Evolutionary conservation across 1,140 invertebrate genomes (phyloP), one percentile per base, ranked within the genome.

Genomic region (Littorina saxatilis): DNA sequence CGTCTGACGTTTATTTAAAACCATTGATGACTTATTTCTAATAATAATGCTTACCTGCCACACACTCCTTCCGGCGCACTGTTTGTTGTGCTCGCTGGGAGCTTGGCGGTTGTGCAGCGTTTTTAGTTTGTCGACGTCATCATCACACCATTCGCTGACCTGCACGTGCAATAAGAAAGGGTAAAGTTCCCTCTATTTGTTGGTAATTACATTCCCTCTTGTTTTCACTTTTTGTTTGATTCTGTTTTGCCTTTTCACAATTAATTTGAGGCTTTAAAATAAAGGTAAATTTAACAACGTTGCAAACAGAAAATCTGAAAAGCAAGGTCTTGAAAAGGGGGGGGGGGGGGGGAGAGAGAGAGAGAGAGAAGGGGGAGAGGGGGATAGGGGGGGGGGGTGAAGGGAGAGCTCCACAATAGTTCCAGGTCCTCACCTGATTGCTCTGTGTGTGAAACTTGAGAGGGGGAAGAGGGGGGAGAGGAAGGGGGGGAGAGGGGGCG

Each of bases 31-130:
- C n/a, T n/a, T n/a, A n/a, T n/a, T n/a, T n/a, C n/a, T n/a, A n/a
- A n/a, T n/a, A n/a, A 23, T 61, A 23, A n/a, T 23, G 20, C 55
- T 37, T 37, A 58, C 76, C 50, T 79, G 52, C 76, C 55, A 79
- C 20, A 58, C 55, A 39, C 76, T 61, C 32, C 58, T 55, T 9
- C 55, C 55, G 11, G n/a, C 76, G 32, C 76, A 61, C 52, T 58
- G 35, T 50, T n/a, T n/a, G 55, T 79, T 79, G 29, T 58, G 76
- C n/a, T 58, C 32, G 27, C 27, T 79, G 29, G 76, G 20, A 3
- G 50, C 55, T 55, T 61, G 76, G 17, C 55, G 23, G 40, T 61
- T 61, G 76, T 79, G 76, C n/a, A 79, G 23, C n/a, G 76, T 61
- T 17, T 58, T 29, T 37, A 55, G 74, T 5, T 40, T 50, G 2